Evolutionary conservation across 2,888 invertebrate species (phyloP).

Genomic region (Thera obeliscata): DNA sequence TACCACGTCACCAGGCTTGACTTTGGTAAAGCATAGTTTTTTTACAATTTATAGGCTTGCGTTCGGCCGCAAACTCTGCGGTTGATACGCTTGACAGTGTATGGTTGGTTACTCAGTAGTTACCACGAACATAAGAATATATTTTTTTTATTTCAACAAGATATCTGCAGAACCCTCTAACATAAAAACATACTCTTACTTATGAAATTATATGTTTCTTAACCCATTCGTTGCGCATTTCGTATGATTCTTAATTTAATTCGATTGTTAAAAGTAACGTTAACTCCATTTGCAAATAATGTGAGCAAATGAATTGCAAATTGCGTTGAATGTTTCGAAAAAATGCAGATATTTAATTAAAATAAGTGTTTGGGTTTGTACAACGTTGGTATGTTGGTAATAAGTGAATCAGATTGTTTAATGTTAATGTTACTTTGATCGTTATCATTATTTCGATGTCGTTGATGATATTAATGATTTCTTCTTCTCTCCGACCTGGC

Average conservation of each 20-base stretch:
- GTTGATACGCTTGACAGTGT: too few species aligned
- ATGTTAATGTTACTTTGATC: too few species aligned
- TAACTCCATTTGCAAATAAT: conserved; percentile 37
- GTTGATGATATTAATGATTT: too few species aligned
- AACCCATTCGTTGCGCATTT: conserved; percentile 36
- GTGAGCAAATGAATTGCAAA: conserved; percentile 11
- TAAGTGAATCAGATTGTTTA: neutral
- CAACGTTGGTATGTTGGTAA: neutral
- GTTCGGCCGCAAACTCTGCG: too few species aligned
- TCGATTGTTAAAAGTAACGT: conserved; percentile 42
- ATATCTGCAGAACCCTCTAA: conserved; percentile 14
- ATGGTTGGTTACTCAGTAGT: too few species aligned
- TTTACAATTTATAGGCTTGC: too few species aligned
- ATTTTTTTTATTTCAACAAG: too few species aligned
- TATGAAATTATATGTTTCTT: conserved; percentile 15
- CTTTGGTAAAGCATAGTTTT: too few species aligned
- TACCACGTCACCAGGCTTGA: too few species aligned
- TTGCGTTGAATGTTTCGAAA: conserved; percentile 8
- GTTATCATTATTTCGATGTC: too few species aligned
- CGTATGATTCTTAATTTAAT: conserved; percentile 33
- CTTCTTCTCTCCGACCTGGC: too few species aligned
- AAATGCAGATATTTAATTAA: neutral
- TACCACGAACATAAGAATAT: too few species aligned
- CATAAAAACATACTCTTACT: neutral
- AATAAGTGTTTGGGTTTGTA: neutral